These are phyloP conservation scores for Camponotus fellah DNA, from an alignment of 2,888 invertebrate genomes.

Conservation along the genomic window DNA sequence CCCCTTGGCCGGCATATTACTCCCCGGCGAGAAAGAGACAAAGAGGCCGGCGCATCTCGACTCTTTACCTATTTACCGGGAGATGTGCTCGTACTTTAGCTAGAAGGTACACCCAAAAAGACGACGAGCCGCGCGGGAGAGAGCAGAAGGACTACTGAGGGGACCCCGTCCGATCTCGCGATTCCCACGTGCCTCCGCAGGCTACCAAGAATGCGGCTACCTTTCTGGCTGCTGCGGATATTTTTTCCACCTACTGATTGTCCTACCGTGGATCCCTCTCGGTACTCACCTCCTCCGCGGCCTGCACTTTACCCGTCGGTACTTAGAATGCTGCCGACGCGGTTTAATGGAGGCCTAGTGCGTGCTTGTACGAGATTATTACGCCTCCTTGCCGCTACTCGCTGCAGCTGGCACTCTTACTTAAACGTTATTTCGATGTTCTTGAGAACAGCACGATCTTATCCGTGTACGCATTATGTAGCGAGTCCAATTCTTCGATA, in stretches of 20 bases:
- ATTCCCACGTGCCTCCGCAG: slow-evolving; percentile 82
- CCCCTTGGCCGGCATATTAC: slow-evolving; percentile 35
- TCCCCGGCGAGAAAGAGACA: slow-evolving; percentile 59
- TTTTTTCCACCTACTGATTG: slow-evolving; percentile 76
- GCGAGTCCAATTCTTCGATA: slow-evolving; percentile 45
- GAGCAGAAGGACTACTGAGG: slow-evolving; percentile 1
- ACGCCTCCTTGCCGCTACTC: slow-evolving; percentile 56
- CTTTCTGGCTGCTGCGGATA: slow-evolving; percentile 60
- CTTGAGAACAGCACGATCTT: slow-evolving; percentile 41
- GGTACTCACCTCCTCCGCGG: slow-evolving; percentile 43
- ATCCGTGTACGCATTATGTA: slow-evolving; percentile 35
- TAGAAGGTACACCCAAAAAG: slow-evolving; percentile 50
- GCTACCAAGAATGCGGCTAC: slow-evolving; percentile 74
- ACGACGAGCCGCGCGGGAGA: slow-evolving; percentile 26
- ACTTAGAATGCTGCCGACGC: slow-evolving; percentile 56
- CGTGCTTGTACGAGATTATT: slow-evolving; percentile 70
- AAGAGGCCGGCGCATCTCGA: slow-evolving; percentile 61
- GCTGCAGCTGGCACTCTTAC: slow-evolving; percentile 56
- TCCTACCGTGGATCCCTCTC: slow-evolving; percentile 64
- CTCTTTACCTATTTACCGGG: slow-evolving; percentile 82
- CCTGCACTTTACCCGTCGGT: slow-evolving; percentile 63
- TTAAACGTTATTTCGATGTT: slow-evolving; percentile 59
- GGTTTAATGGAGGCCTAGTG: slow-evolving; percentile 69
- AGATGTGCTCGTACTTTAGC: slow-evolving; percentile 75
- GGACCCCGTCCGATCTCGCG: slow-evolving; percentile 74